Conservation (phyloP, 1,140 invertebrate genomes). For the Leucophenga varia region DNA sequence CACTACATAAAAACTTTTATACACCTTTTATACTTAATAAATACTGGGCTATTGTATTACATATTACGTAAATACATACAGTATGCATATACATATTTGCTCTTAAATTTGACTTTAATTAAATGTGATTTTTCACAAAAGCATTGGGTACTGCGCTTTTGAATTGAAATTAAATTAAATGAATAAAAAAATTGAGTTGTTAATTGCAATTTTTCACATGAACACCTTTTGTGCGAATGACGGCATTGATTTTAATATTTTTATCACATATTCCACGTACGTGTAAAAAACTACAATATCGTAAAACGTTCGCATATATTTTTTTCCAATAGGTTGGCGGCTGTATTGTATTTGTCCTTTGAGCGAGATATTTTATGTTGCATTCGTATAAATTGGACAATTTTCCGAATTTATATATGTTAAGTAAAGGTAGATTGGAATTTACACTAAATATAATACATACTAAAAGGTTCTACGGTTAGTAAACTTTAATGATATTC, state of each 20-base stretch:
- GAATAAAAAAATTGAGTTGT: constrained; percentile 22
- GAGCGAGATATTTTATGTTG: constrained; percentile 1
- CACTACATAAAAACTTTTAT: no score
- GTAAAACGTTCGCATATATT: not conserved
- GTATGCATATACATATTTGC: no score
- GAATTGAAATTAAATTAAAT: constrained; percentile 43
- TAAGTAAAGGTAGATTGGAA: no score
- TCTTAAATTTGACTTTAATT: constrained; percentile 53
- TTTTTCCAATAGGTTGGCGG: not conserved
- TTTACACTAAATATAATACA: no score
- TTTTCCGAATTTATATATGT: no score
- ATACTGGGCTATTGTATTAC: no score
- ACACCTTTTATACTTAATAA: no score
- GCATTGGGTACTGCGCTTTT: constrained; percentile 25
- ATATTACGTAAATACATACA: constrained; percentile 29
- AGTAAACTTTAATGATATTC: no score
- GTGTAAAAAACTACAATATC: no score
- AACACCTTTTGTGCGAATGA: constrained; percentile 32
- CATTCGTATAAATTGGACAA: no score
- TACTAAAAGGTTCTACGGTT: no score
- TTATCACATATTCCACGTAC: constrained; percentile 36
- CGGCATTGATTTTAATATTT: constrained; percentile 48
- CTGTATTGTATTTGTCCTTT: not conserved
- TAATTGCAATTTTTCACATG: constrained; percentile 55
- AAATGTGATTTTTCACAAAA: constrained; percentile 28